Evolutionary conservation across 2,888 invertebrate genomes (phyloP), one percentile per base, ranked within the genome.

Genomic region (Criorhina ranunculi): DNA sequence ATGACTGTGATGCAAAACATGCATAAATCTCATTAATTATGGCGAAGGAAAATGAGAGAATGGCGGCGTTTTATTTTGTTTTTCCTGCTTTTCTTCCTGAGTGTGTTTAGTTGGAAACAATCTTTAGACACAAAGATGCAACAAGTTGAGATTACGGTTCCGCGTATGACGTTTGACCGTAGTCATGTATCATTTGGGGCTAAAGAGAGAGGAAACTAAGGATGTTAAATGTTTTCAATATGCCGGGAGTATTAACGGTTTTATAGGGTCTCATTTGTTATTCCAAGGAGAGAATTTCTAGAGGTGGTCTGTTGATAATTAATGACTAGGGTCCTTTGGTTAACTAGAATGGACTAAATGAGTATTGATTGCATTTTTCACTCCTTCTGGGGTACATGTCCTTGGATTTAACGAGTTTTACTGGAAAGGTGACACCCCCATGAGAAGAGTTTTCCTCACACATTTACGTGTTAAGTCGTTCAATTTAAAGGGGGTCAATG

Each of bases 1-100:
- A 55, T 51, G 11, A n/a, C 60, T 5, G 37, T 15, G 51, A 51
- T 59, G 60, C 37, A 35, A 46, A 72, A 44, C 31, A n/a, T 40
- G 55, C 55, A 80, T 75, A 75, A 75, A 80, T 80, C 75, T 67
- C 60, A 67, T 75, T 75, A 80, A 80, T 80, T 80, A 75, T 53
- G 33, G n/a, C 11, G 35, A 35, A 12, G 46, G 15, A 7, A 9
- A 24, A 24, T 31, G 49, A 59, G 24, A 40, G 51, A 62, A 15
- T 29, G 15, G 31, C 35, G 31, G 2, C 1, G 1, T 11, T 9
- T 2, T n/a, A 11, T 60, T 44, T 44, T 44, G 9, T 46, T 8
- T 11, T 15, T 7, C 40, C 4, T n/a, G n/a, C n/a, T n/a, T n/a
- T n/a, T 37, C 35, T 44, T 31, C 24, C 29, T 29, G 60, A 40